phyloP scores from a whole-genome alignment of 35 echinoderm and acorn worm species.

The Acanthaster planci region DNA sequence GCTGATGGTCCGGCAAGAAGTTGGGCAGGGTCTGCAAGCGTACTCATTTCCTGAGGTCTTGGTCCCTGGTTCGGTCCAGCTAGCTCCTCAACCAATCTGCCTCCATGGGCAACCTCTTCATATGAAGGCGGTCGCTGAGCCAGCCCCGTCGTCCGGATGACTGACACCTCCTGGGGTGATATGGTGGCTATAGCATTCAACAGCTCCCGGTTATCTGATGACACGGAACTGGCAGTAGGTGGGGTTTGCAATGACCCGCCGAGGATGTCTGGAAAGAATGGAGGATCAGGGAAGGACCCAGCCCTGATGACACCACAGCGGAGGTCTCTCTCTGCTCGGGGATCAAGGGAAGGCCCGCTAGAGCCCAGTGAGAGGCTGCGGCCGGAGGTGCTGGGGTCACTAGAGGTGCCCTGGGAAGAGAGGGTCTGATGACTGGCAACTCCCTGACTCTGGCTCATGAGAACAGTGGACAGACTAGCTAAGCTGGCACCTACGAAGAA shows the following conservation, averaged over 20 bases:
- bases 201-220: slow-evolving; percentile 28
- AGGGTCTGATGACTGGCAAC: not conserved
- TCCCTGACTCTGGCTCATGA: slow-evolving; percentile 3
- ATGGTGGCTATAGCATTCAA: slow-evolving; percentile 41
- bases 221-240: not conserved
- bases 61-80: not conserved
- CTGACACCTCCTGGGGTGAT: slow-evolving; percentile 72
- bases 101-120: slow-evolving; percentile 11
- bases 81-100: not conserved
- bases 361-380: not conserved
- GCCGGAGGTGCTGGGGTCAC: not conserved
- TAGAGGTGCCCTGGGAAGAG: not conserved
- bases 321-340: not conserved
- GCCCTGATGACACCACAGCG: slow-evolving; percentile 5
- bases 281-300: not conserved
- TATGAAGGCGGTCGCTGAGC: slow-evolving; percentile 59
- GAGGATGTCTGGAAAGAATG: too few relatives aligned
- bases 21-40: not conserved
- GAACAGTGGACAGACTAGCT: slow-evolving; percentile 41
- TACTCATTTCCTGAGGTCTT: not conserved
- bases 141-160: slow-evolving; percentile 79
- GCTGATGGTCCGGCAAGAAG: not conserved
- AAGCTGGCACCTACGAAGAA: slow-evolving; percentile 44
- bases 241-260: too few relatives aligned
- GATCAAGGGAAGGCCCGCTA: not conserved